Percentiles rank a stretch among this genome's conserved stretches.
phyloP scores from a whole-genome alignment of 2,797 vertebrate species.

The Acipenser transmontanus region DNA sequence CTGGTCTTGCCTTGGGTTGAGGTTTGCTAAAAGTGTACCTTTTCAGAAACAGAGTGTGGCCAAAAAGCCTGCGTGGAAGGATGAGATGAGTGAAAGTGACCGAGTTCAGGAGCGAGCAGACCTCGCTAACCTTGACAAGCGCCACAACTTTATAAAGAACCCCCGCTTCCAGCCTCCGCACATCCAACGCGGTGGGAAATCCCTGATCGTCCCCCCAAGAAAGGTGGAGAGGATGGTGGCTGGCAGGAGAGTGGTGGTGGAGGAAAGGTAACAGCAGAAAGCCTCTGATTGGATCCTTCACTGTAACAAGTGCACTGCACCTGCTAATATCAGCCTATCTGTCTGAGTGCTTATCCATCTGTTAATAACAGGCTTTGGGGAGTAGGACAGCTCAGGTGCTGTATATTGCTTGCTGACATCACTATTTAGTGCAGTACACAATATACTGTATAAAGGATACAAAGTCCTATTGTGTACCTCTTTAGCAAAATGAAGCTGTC shows the following conservation, averaged over 20 bases:
- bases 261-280: conserved; percentile 50
- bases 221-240: conserved; percentile 32
- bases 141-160: conserved; percentile 70
- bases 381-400: no score
- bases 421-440: no score
- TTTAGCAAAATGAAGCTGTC: no score
- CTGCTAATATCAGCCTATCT: background rate
- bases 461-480: no score
- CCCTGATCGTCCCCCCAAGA: conserved; percentile 56
- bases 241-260: conserved; percentile 21
- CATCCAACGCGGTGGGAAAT: conserved; percentile 53
- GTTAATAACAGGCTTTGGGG: no score
- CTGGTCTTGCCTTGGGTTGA: background rate
- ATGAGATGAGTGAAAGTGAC: conserved; percentile 37
- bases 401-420: no score
- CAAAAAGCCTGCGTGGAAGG: conserved; percentile 44
- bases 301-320: no score
- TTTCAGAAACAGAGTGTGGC: conserved; percentile 37
- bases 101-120: conserved; percentile 31
- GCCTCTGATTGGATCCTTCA: background rate
- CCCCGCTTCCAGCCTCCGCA: conserved; percentile 76
- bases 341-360: background rate
- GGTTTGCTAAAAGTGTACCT: background rate
- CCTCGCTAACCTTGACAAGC: conserved; percentile 52
- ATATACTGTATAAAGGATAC: no score